A percentile compares a stretch with the other conserved stretches of the same genome.
These are phyloP conservation scores for Pitangus sulphuratus DNA, from an alignment of 2,797 vertebrate genomes.

Conservation along the genomic window DNA sequence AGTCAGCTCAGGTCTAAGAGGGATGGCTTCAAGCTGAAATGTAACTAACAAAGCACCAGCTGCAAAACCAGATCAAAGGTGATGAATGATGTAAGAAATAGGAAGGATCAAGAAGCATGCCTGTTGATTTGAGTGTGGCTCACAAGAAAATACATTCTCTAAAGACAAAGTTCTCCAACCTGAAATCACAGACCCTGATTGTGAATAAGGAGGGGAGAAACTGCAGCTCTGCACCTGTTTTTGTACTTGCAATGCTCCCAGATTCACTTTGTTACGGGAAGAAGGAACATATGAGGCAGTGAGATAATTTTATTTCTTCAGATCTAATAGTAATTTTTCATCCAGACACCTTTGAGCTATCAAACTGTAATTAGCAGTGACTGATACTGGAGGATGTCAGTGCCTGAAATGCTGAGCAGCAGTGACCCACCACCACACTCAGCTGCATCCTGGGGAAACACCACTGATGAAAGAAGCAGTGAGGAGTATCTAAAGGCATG, in stretches of 20 bases:
- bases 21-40: background rate
- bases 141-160: background rate
- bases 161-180: background rate
- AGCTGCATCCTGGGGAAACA: background rate
- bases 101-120: background rate
- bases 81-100: background rate
- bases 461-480: background rate
- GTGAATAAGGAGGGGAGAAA: background rate
- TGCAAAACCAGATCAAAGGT: background rate
- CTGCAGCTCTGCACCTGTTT: background rate
- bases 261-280: background rate
- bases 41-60: background rate
- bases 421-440: background rate
- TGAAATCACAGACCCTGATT: background rate
- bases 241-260: background rate
- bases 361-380: conserved; percentile 46
- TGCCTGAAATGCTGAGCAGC: background rate
- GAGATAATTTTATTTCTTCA: background rate
- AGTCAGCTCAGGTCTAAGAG: background rate
- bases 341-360: conserved; percentile 10
- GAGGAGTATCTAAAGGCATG: background rate
- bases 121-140: background rate
- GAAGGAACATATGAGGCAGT: background rate
- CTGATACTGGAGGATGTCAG: background rate
- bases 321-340: conserved; percentile 29